These are phyloP conservation scores for Ectropis grisescens DNA, from an alignment of 1,140 invertebrate genomes.

Conservation along the genomic window DNA sequence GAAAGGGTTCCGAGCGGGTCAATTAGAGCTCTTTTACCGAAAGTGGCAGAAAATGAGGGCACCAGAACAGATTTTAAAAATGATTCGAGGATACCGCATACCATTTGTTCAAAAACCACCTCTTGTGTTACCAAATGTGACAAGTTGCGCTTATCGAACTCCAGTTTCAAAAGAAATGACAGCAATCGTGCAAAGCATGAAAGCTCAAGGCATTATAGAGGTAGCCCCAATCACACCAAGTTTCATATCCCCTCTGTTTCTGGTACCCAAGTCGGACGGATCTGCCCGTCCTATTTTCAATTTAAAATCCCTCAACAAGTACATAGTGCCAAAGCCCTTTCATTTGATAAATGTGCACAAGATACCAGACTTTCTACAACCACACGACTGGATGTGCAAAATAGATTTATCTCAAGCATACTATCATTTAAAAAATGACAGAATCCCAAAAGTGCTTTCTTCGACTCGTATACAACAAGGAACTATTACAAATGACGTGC, in stretches of 20 bases:
- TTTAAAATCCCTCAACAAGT: constrained; percentile 18
- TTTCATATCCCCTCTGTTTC: constrained; percentile 34
- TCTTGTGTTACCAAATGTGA: constrained; percentile 7
- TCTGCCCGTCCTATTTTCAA: constrained; percentile 29
- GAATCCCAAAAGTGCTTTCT: constrained; percentile 13
- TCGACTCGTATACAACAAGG: constrained; percentile 10
- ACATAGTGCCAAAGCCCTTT: constrained; percentile 9
- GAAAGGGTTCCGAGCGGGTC: constrained; percentile 10
- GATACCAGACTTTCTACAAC: constrained; percentile 12
- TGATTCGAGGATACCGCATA: constrained; percentile 23
- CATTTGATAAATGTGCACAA: constrained; percentile 13
- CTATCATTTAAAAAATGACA: constrained; percentile 43
- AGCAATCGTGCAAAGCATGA: constrained; percentile 6
- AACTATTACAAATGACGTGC: constrained; percentile 15
- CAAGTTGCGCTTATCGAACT: constrained; percentile 1
- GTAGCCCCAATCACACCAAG: constrained; percentile 10
- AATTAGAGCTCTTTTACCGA: constrained; percentile 2
- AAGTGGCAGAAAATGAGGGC: constrained; percentile 12
- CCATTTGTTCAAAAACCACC: constrained; percentile 14
- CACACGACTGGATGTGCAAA: constrained; percentile 18
- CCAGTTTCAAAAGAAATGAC: constrained; percentile 6
- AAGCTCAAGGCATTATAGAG: constrained; percentile 8
- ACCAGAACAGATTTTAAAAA: constrained; percentile 9
- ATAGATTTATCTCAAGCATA: constrained; percentile 23
- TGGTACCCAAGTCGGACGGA: constrained; percentile 17